A percentile compares a stretch with the other conserved stretches of the same genome.
Conservation (phyloP, 2,797 vertebrate species). For the Leptatherina wallacei region DNA sequence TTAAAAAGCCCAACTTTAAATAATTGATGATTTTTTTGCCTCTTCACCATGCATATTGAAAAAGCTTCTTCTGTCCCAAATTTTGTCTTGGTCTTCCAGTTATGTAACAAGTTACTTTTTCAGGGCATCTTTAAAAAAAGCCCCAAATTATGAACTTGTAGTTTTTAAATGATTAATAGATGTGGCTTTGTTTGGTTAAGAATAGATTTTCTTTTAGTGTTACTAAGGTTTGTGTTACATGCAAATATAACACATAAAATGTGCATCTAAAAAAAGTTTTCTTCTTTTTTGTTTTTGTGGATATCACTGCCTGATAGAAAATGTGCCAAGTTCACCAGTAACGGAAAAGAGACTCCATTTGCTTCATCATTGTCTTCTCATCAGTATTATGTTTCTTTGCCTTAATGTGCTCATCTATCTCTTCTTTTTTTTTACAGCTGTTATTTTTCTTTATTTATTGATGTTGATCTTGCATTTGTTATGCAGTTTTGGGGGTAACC, state of each 20-base stretch:
- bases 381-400: conserved; percentile 3
- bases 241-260: background rate
- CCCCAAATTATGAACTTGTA: background rate
- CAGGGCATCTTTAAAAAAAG: background rate
- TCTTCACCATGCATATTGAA: conserved; percentile 66
- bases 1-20: conserved; percentile 52
- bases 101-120: conserved; percentile 24
- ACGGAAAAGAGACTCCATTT: conserved; percentile 30
- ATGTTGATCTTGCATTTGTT: conserved; percentile 18
- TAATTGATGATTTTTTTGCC: conserved; percentile 53
- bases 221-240: background rate
- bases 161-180: background rate
- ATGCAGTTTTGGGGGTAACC: conserved; percentile 41
- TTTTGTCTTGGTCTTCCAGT: conserved; percentile 18
- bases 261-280: background rate
- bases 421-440: conserved; percentile 21
- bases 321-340: conserved; percentile 15
- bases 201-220: background rate
- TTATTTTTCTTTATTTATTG: conserved; percentile 17
- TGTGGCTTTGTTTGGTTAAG: background rate
- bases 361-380: conserved; percentile 22
- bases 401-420: conserved; percentile 20
- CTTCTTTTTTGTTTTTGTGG: accelerated
- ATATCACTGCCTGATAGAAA: conserved; percentile 4
- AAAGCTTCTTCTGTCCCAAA: conserved; percentile 37